Conservation (phyloP, 2,797 vertebrate genomes). For the Falco concolor region DNA sequence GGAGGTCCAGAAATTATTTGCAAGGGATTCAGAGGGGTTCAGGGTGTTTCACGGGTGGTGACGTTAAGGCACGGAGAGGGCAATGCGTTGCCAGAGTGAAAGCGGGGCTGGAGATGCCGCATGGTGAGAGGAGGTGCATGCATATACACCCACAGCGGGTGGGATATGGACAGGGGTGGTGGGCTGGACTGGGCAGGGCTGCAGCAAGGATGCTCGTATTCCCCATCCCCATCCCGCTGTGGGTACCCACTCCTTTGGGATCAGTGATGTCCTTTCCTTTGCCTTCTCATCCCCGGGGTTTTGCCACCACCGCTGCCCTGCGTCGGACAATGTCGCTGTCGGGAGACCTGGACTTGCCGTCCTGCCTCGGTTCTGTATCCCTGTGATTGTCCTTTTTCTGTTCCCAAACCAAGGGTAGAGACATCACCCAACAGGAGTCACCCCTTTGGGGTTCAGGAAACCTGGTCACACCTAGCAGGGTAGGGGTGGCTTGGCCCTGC, state of each 20-base stretch:
- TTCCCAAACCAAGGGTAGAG: background rate
- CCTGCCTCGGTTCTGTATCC: background rate
- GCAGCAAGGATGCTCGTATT: accelerated
- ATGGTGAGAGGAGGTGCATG: too few relatives aligned
- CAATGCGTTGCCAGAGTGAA: accelerated
- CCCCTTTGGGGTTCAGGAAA: background rate
- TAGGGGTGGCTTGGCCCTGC: background rate
- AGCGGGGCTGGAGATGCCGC: background rate
- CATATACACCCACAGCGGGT: accelerated
- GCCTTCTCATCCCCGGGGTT: background rate
- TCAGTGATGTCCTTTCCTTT: background rate
- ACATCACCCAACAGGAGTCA: background rate
- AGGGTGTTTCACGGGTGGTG: background rate
- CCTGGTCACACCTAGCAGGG: background rate
- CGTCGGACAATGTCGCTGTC: accelerated
- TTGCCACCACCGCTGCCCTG: background rate
- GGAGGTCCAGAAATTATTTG: background rate
- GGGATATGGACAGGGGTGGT: background rate
- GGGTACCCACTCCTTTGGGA: background rate
- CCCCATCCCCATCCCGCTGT: background rate
- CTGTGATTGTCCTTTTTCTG: background rate
- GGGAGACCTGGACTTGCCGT: background rate
- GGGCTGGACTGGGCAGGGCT: background rate
- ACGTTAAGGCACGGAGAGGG: background rate
- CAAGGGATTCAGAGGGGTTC: background rate